A percentile compares a stretch with the other conserved stretches of the same genome.
Evolutionary conservation across 2,113 vertebrate genomes (phyloP).

Genomic region (Phoxinus phoxinus): DNA sequence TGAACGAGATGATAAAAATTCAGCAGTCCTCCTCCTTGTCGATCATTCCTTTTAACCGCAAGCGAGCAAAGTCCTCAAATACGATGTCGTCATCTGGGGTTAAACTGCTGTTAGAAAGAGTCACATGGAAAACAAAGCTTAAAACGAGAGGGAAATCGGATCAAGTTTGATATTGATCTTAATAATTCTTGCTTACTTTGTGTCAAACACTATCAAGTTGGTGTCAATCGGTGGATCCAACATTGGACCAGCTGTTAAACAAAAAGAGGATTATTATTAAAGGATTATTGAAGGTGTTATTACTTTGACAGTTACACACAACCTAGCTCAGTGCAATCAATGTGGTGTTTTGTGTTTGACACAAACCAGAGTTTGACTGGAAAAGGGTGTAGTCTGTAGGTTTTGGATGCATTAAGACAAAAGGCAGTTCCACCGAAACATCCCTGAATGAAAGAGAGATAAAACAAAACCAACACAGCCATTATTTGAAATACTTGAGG

Average conservation of each 20-base stretch:
- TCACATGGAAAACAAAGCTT: background rate
- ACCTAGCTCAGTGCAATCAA: background rate
- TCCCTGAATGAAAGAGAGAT: conserved; percentile 73
- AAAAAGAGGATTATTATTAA: conserved; percentile 11
- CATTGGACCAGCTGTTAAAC: conserved; percentile 78
- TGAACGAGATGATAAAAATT: conserved; percentile 48
- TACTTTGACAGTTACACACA: background rate
- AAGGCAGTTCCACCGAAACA: conserved; percentile 89
- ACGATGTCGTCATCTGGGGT: conserved; percentile 90
- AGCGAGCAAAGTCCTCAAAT: conserved; percentile 90
- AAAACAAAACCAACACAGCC: background rate
- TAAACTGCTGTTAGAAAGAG: conserved; percentile 73
- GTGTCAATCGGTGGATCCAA: conserved; percentile 84
- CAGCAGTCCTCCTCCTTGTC: conserved; percentile 87
- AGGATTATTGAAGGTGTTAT: background rate
- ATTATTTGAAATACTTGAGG: background rate
- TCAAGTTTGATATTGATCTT: background rate
- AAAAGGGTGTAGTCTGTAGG: conserved; percentile 78
- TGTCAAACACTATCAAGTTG: conserved; percentile 91
- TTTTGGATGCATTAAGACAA: conserved; percentile 92
- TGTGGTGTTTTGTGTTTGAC: background rate
- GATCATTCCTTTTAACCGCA: conserved; percentile 86
- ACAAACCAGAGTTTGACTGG: conserved; percentile 77
- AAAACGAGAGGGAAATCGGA: background rate
- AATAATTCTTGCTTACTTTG: conserved; percentile 81